These are phyloP conservation scores for Brachionus plicatilis DNA, from an alignment of 1,140 invertebrate species.

Conservation along the genomic window DNA sequence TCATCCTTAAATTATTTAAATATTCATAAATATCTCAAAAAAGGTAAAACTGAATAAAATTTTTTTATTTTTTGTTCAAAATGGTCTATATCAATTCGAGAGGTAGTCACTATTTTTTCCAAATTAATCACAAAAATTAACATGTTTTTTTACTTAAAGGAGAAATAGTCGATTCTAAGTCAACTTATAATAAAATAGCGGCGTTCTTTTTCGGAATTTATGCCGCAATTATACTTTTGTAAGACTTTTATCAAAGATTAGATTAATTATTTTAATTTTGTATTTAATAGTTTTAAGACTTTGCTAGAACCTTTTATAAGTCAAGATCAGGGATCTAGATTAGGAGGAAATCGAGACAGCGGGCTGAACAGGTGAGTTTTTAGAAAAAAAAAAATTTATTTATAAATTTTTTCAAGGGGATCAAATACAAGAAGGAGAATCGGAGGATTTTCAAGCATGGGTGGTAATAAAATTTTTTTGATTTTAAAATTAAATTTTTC, in stretches of 20 bases:
- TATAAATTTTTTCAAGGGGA: not conserved
- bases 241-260: not conserved
- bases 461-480: not conserved
- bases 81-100: slow-evolving; percentile 21
- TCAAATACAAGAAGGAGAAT: not conserved
- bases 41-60: not conserved
- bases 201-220: not conserved
- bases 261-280: not conserved
- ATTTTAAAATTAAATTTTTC: not conserved
- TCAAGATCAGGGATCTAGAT: not conserved
- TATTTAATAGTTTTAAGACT: not conserved
- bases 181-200: not conserved
- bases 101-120: not conserved
- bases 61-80: not conserved
- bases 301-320: not conserved
- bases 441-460: not conserved
- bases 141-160: not conserved
- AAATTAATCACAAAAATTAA: not conserved
- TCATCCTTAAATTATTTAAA: not conserved
- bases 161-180: slow-evolving; percentile 1
- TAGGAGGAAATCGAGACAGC: not conserved
- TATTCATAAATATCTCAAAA: not conserved
- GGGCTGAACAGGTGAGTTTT: not conserved
- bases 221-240: not conserved
- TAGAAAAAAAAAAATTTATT: not conserved